Evolutionary conservation across 2,888 invertebrate species (phyloP).

Genomic region (Stenotaenia linearis): DNA sequence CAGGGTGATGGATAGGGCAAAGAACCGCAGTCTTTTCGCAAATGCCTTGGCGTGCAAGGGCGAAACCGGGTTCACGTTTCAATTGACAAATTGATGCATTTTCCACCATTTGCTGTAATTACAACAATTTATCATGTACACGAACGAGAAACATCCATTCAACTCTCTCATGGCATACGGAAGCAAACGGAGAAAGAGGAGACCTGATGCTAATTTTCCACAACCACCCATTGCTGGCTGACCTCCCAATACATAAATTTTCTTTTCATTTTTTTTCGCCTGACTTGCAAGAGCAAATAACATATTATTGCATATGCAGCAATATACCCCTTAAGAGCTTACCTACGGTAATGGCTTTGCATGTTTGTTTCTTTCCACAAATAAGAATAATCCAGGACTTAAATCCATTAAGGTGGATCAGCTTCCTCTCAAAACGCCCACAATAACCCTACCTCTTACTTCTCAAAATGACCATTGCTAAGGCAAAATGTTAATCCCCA

Average conservation of each 20-base stretch:
- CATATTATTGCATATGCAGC: conserved; percentile 12
- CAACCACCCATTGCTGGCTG: conserved; percentile 19
- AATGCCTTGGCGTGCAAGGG: conserved; percentile 19
- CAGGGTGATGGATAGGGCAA: conserved; percentile 19
- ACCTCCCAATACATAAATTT: conserved; percentile 19
- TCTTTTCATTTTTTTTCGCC: conserved; percentile 1
- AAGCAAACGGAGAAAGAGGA: conserved; percentile 15
- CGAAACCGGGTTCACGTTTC: conserved; percentile 20
- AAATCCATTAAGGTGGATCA: conserved; percentile 15
- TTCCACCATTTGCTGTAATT: conserved; percentile 24
- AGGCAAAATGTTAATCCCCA: not conserved
- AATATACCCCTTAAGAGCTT: conserved; percentile 13
- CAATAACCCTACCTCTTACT: not conserved
- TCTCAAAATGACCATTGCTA: conserved; percentile 1
- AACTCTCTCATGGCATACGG: conserved; percentile 19
- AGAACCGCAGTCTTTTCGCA: conserved; percentile 19
- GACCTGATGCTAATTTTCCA: conserved; percentile 19
- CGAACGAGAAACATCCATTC: conserved; percentile 20
- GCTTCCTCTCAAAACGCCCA: not conserved
- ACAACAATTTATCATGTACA: conserved; percentile 27
- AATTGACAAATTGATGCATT: conserved; percentile 30
- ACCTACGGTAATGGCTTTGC: not conserved
- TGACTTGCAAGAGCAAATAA: conserved; percentile 1
- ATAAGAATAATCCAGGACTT: conserved; percentile 12
- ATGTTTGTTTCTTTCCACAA: conserved; percentile 19